Conservation (phyloP, 2,113 vertebrate genomes). For the Pterocles gutturalis region DNA sequence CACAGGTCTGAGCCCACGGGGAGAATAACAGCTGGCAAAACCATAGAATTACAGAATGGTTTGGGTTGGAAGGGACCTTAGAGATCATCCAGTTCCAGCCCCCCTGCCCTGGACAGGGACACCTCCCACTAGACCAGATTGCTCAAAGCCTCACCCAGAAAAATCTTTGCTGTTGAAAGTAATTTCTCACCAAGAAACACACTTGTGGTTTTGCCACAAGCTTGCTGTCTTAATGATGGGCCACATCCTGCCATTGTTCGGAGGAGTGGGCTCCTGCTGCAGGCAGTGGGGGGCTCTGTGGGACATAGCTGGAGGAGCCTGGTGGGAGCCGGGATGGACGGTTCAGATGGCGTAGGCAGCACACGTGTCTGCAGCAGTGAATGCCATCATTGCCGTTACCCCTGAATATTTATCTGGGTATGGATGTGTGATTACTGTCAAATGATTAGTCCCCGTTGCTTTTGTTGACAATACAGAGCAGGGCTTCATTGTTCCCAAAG, state of each 20-base stretch:
- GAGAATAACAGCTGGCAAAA: not conserved
- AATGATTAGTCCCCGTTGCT: conserved; percentile 12
- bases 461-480: not conserved
- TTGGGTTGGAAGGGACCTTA: too few species aligned
- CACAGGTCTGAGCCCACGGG: not conserved
- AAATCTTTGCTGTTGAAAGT: not conserved
- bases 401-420: not conserved
- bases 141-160: not conserved
- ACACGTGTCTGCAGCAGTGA: not conserved
- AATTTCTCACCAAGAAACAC: not conserved
- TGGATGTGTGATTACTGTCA: not conserved
- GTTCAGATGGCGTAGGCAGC: not conserved
- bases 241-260: not conserved
- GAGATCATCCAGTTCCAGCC: too few species aligned
- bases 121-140: too few species aligned
- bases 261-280: not conserved
- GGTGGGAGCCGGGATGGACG: not conserved
- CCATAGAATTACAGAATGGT: too few species aligned
- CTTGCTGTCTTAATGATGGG: not conserved
- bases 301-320: not conserved
- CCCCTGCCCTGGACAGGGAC: too few species aligned
- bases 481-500: conserved; percentile 21
- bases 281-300: rapidly evolving
- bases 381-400: not conserved
- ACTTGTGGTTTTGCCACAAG: not conserved